Conservation (phyloP, 1,140 invertebrate genomes). For the Hormaphis cornu region DNA sequence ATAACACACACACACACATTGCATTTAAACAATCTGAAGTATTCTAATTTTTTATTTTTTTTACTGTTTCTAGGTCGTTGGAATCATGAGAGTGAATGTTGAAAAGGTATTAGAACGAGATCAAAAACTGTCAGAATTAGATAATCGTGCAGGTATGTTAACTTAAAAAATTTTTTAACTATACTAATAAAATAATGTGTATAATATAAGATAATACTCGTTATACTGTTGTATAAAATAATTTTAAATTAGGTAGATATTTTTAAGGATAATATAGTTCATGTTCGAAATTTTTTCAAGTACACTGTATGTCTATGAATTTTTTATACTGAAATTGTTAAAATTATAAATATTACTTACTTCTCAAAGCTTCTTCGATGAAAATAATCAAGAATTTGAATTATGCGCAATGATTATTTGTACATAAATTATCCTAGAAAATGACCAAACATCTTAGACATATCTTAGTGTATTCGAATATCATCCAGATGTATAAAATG, state of each 20-base stretch:
- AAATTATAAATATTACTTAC: no score
- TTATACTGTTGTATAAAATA: no score
- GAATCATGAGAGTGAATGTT: conserved; percentile 94
- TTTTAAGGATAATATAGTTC: neutral
- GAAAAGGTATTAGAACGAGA: conserved; percentile 94
- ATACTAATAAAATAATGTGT: no score
- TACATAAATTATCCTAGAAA: neutral
- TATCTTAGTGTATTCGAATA: neutral
- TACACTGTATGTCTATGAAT: no score
- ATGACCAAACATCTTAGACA: neutral
- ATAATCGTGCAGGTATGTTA: conserved; percentile 78
- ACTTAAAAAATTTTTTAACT: neutral
- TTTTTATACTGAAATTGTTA: no score
- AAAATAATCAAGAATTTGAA: no score
- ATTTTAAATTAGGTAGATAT: neutral
- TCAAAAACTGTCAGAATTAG: conserved; percentile 89
- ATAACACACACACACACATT: neutral
- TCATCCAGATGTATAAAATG: neutral
- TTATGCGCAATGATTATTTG: no score
- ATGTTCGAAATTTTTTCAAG: no score
- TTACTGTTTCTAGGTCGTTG: conserved; percentile 58
- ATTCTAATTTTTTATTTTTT: conserved; percentile 5
- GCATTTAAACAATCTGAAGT: neutral
- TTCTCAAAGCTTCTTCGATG: no score
- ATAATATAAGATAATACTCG: neutral